A percentile compares a stretch with the other conserved stretches of the same genome.
phyloP scores from a whole-genome alignment of 2,888 invertebrate species.

The Phengaris arion region DNA sequence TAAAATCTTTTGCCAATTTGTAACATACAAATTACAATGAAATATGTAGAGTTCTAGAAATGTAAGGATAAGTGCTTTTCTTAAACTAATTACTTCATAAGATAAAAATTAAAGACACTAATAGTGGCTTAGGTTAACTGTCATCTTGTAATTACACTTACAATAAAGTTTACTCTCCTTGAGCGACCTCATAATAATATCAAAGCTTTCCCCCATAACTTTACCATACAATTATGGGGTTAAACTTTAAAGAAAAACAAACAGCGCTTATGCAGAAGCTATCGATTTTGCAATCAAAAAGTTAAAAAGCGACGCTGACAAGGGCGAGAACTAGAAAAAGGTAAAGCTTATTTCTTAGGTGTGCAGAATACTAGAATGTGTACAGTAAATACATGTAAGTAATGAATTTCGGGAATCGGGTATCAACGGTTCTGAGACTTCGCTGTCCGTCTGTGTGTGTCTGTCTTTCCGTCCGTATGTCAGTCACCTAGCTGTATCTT shows the following conservation, averaged over 20 bases:
- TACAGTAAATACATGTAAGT: no score
- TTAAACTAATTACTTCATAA: neutral
- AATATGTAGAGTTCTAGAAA: neutral
- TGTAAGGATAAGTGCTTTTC: neutral
- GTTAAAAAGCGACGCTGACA: constrained; percentile 8
- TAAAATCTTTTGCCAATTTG: no score
- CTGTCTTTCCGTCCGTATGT: no score
- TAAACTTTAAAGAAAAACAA: neutral
- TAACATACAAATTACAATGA: neutral
- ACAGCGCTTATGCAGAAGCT: constrained; percentile 5
- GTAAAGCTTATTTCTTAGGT: neutral
- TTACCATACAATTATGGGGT: neutral
- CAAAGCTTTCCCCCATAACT: neutral
- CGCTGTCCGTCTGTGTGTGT: no score
- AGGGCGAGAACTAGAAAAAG: neutral
- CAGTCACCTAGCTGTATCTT: no score
- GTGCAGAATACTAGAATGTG: no score
- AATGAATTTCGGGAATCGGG: no score
- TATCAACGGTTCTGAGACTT: no score
- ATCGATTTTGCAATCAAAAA: constrained; percentile 19
- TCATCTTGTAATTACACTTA: neutral
- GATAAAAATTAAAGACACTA: neutral
- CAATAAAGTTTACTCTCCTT: neutral
- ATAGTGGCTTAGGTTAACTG: neutral
- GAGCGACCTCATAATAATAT: neutral